Evolutionary conservation across 2,797 vertebrate species (phyloP).

Genomic region (Coreius guichenoti): DNA sequence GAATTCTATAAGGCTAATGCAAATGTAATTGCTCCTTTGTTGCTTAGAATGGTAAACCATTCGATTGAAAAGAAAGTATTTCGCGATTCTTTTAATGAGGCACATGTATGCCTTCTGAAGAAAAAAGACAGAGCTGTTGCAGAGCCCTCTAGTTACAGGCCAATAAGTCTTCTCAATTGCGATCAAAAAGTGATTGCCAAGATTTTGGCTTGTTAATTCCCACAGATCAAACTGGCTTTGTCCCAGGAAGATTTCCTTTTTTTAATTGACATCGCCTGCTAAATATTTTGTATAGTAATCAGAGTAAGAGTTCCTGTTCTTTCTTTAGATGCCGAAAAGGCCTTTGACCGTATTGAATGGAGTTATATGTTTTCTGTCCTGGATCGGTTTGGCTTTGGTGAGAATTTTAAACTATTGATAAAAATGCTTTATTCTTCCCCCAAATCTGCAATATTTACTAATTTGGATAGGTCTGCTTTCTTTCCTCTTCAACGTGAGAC

Average conservation of each 20-base stretch:
- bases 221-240: constrained; percentile 41
- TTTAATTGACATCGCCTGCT: too few species aligned
- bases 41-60: neutral
- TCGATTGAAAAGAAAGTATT: too few species aligned
- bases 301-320: neutral
- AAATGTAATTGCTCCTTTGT: neutral
- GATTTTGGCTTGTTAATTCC: constrained; percentile 14
- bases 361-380: neutral
- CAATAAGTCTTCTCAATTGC: constrained; percentile 16
- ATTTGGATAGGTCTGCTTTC: neutral
- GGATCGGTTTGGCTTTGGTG: neutral
- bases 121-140: constrained; percentile 8
- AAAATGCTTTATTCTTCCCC: neutral
- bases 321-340: neutral
- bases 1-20: constrained; percentile 23
- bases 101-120: too few species aligned
- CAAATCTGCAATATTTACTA: neutral
- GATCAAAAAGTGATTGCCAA: constrained; percentile 25
- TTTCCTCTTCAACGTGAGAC: neutral
- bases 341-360: neutral
- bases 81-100: too few species aligned
- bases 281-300: constrained; percentile 1
- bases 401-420: neutral
- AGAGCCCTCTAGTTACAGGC: constrained; percentile 10
- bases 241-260: too few species aligned